Evolutionary conservation across 2,888 invertebrate species (phyloP).

Genomic region (Seira ritae): DNA sequence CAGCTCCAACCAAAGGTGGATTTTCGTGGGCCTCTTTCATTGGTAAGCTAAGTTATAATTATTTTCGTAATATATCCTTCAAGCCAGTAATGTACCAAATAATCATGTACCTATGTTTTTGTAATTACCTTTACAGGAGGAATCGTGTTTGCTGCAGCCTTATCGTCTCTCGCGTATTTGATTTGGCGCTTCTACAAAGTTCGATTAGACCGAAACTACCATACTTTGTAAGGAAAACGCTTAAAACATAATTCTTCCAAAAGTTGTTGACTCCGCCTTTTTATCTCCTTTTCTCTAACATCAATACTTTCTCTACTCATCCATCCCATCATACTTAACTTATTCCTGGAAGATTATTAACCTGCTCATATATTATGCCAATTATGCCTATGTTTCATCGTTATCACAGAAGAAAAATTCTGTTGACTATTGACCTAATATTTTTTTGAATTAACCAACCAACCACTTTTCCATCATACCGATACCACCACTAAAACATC

Average conservation of each 20-base stretch:
- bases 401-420: too few relatives aligned
- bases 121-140: conserved; percentile 80
- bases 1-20: conserved; percentile 60
- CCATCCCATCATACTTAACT: neutral
- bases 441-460: too few relatives aligned
- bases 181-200: conserved; percentile 93
- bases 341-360: too few relatives aligned
- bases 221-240: conserved; percentile 84
- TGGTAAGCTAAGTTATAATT: conserved; percentile 49
- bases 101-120: neutral
- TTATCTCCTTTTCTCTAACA: neutral
- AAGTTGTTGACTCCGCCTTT: conserved; percentile 38
- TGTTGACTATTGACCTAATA: too few relatives aligned
- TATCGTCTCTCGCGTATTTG: conserved; percentile 88
- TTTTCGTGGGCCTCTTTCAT: conserved; percentile 69
- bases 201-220: conserved; percentile 90
- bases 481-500: too few relatives aligned
- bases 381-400: too few relatives aligned
- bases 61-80: conserved; percentile 4
- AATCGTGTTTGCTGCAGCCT: conserved; percentile 86
- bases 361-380: too few relatives aligned
- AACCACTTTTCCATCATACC: too few relatives aligned
- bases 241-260: conserved; percentile 25
- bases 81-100: neutral
- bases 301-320: neutral